Base-by-base conservation (phyloP, 2,113 vertebrate species). In the Carassius gibelio region DNA sequence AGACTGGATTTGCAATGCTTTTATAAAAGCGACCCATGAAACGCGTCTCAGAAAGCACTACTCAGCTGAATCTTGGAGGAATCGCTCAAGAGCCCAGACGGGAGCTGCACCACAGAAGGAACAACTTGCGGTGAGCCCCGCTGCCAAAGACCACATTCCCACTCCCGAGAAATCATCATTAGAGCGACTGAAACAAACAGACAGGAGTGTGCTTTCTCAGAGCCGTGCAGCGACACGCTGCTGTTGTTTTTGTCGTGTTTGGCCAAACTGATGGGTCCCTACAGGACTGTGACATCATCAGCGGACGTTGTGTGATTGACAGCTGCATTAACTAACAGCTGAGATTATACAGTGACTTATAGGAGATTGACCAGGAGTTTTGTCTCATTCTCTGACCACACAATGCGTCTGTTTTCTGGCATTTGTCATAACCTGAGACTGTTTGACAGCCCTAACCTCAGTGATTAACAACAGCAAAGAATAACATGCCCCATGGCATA, bases 211-310 rank as follows among this genome's bases (percentile, higher is more conserved):
- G 88, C 85, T 72, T 90, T 88, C 74, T 71, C 82, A 77, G 79
- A 85, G 69, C 69, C 42, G 81, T 88, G 89, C 75, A 89, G 90
- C 84, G 89, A 89, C 90, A 88, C 57, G 90, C 87, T 91, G 90
- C 89, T 90, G 90, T 91, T 91, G 82, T 90, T 90, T 92, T 19
- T 72, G 69, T 42, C 17, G 69, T 72, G 69, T 72, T 72, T 72
- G 69, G 69, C 69, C 30, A 30, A 30, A 30, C 30, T 72, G 69
- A 72, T 72, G 36, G 69, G 17, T 42, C 68, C 34, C 68, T 19
- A 8, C 34, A 7, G 36, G 36, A n/a, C 69, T 72, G 10, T 72
- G 69, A 72, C 36, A 72, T 72, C 69, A 72, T 19, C 1, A 36
- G 17, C 9, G 17, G 68, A 34, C 0, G 17, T 59, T 59, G 68